Evolutionary conservation across 2,797 vertebrate genomes (phyloP).

Genomic region (Phoeniculus purpureus): DNA sequence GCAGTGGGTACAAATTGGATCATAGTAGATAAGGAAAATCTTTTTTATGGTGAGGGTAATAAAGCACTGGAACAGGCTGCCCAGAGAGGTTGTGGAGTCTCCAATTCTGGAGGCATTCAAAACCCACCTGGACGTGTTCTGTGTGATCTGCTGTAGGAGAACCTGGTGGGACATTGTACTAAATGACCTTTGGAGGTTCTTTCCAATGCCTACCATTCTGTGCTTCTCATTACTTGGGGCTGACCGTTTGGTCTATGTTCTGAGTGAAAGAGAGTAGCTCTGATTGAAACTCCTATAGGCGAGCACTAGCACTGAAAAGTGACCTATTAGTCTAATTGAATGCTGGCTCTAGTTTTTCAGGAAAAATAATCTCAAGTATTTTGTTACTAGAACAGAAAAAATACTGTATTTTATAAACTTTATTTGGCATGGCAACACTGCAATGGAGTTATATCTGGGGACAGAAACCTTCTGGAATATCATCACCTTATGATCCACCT

Average conservation of each 20-base stretch:
- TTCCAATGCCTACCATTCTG: no score
- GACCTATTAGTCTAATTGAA: not conserved
- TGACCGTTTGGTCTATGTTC: not conserved
- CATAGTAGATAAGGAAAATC: no score
- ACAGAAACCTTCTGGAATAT: not conserved
- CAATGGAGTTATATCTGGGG: not conserved
- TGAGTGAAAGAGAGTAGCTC: not conserved
- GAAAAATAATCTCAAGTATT: not conserved
- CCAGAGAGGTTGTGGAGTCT: no score
- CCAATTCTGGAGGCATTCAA: no score
- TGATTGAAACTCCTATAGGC: not conserved
- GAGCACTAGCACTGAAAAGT: not conserved
- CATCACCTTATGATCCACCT: not conserved
- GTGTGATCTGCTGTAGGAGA: no score
- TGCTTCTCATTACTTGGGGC: not conserved
- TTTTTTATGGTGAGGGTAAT: no score
- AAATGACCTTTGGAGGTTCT: no score
- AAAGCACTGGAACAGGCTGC: no score
- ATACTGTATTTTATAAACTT: not conserved
- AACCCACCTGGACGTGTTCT: no score
- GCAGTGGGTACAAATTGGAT: no score
- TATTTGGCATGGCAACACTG: not conserved
- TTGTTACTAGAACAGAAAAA: not conserved
- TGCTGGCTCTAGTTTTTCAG: not conserved
- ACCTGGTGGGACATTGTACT: no score